Percentiles rank a stretch among this genome's conserved stretches.
Evolutionary conservation across 53 echinoderm and acorn worm species (phyloP).

Genomic region (Arbacia lixula): DNA sequence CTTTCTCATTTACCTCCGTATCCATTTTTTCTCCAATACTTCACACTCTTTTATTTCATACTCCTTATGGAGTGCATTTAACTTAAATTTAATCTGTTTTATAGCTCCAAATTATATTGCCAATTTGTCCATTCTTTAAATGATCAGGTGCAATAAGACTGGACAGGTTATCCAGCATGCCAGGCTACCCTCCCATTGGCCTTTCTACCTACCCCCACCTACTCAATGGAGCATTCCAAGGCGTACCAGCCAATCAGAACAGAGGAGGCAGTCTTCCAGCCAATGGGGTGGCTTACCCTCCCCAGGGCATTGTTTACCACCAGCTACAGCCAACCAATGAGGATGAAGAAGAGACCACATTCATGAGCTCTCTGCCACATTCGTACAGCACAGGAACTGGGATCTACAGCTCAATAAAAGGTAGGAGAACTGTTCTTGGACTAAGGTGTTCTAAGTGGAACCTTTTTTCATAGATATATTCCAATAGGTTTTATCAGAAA

Average conservation of each 20-base stretch:
- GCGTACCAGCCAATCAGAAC: slow-evolving; percentile 42
- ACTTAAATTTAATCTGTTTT: too few species aligned
- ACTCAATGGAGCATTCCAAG: slow-evolving; percentile 55
- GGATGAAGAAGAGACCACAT: slow-evolving; percentile 53
- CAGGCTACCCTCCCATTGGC: slow-evolving; percentile 57
- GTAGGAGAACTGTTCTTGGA: neutral
- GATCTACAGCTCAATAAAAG: slow-evolving; percentile 57
- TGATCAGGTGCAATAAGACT: slow-evolving; percentile 47
- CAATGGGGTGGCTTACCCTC: slow-evolving; percentile 49
- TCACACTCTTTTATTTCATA: too few species aligned
- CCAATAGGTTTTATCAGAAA: neutral
- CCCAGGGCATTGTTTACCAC: slow-evolving; percentile 51
- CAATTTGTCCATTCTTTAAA: too few species aligned
- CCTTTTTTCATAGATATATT: too few species aligned
- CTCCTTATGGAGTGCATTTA: too few species aligned
- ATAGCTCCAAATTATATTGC: too few species aligned
- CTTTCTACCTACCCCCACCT: slow-evolving; percentile 58
- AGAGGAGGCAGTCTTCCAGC: slow-evolving; percentile 55
- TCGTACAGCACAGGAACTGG: slow-evolving; percentile 56
- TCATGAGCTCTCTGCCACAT: slow-evolving; percentile 37
- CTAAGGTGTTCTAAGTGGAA: too few species aligned
- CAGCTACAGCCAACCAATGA: slow-evolving; percentile 61
- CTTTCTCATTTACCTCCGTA: neutral
- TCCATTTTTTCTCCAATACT: neutral
- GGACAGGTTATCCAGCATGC: slow-evolving; percentile 46